A percentile compares a stretch with the other conserved stretches of the same genome.
These are phyloP conservation scores for Myiagra hebetior DNA, from an alignment of 2,113 vertebrate genomes.

Conservation along the genomic window DNA sequence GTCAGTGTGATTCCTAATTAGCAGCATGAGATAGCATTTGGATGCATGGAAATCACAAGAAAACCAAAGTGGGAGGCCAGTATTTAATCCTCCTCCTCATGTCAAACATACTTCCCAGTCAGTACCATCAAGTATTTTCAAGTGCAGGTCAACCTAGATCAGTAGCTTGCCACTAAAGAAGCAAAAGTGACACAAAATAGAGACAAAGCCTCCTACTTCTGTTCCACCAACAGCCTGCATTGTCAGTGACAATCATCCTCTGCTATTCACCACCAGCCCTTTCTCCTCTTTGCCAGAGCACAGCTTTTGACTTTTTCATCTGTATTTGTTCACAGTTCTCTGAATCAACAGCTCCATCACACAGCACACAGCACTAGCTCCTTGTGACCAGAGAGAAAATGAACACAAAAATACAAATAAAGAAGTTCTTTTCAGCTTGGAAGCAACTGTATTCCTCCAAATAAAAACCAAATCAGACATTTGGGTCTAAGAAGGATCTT, in stretches of 20 bases:
- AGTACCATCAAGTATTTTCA: neutral
- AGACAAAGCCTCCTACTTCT: neutral
- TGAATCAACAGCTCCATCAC: neutral
- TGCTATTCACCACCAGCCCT: neutral
- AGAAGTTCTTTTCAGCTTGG: neutral
- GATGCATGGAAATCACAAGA: neutral
- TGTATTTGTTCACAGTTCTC: neutral
- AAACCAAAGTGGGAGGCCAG: neutral
- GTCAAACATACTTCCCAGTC: neutral
- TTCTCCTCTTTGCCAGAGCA: neutral
- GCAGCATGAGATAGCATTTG: neutral
- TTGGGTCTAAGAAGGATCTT: neutral
- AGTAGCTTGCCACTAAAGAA: neutral
- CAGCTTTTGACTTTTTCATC: neutral
- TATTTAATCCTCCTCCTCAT: neutral
- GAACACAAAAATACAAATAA: neutral
- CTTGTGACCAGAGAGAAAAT: neutral
- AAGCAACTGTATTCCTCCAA: neutral
- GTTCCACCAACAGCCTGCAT: neutral
- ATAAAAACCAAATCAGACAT: neutral
- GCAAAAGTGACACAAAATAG: neutral
- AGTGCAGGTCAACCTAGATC: conserved; percentile 2
- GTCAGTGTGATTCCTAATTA: neutral
- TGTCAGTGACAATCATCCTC: neutral
- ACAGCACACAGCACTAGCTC: neutral